Conservation (phyloP, 2,888 invertebrate genomes). For the Heliothis peltigera region DNA sequence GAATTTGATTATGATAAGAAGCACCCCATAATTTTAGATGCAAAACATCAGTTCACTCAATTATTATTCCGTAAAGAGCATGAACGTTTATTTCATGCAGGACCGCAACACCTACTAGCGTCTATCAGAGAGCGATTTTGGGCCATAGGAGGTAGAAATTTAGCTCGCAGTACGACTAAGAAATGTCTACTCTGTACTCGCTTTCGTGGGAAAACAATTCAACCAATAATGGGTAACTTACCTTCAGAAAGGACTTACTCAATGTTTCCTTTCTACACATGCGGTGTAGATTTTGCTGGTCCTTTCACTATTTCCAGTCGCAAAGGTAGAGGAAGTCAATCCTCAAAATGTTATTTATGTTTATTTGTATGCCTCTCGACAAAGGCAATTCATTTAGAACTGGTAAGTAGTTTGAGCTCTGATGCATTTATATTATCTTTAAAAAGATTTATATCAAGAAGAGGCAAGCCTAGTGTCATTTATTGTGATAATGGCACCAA, state of each 20-base stretch:
- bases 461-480: too few relatives aligned
- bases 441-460: too few relatives aligned
- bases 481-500: too few relatives aligned
- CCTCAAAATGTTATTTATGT: too few relatives aligned
- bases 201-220: neutral
- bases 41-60: slow-evolving; percentile 37
- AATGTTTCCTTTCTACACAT: slow-evolving; percentile 36
- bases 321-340: too few relatives aligned
- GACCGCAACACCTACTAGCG: slow-evolving; percentile 21
- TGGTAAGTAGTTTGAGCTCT: too few relatives aligned
- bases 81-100: slow-evolving; percentile 24
- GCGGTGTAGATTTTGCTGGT: slow-evolving; percentile 45
- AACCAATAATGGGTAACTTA: slow-evolving; percentile 36
- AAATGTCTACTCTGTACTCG: slow-evolving; percentile 18
- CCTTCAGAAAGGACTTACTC: slow-evolving; percentile 11
- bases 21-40: slow-evolving; percentile 41
- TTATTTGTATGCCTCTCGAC: too few relatives aligned
- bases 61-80: slow-evolving; percentile 33
- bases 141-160: slow-evolving; percentile 43
- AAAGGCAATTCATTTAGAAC: too few relatives aligned
- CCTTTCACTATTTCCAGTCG: too few relatives aligned
- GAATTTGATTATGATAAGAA: slow-evolving; percentile 30
- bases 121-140: slow-evolving; percentile 36
- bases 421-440: too few relatives aligned
- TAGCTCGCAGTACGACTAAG: slow-evolving; percentile 23